These are phyloP conservation scores for Xyliphius kryptos DNA, from an alignment of 2,113 vertebrate species.

Conservation along the genomic window DNA sequence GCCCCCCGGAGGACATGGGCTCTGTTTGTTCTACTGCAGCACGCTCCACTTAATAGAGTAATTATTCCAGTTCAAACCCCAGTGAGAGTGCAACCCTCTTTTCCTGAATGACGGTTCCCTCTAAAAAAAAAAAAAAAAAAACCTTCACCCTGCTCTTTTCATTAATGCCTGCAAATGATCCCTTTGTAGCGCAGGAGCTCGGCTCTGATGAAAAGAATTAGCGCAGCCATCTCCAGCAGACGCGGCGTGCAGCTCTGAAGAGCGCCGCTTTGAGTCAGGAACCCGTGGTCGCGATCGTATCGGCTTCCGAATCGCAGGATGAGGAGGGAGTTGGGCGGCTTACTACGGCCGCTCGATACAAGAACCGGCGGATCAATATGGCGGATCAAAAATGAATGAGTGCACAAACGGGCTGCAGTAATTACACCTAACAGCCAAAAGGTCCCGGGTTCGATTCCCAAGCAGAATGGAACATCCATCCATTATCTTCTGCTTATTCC, in stretches of 20 bases:
- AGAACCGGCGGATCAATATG: too few species aligned
- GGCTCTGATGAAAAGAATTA: conserved; percentile 72
- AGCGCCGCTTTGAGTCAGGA: conserved; percentile 62
- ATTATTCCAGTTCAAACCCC: conserved; percentile 59
- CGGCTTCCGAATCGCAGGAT: conserved; percentile 55
- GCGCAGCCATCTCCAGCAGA: conserved; percentile 64
- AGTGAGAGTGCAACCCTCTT: conserved; percentile 43
- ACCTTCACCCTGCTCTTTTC: conserved; percentile 59
- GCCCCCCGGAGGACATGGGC: conserved; percentile 50
- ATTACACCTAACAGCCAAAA: too few species aligned
- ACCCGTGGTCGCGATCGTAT: conserved; percentile 68
- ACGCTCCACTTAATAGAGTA: conserved; percentile 60
- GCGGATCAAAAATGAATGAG: too few species aligned
- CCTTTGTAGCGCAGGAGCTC: conserved; percentile 67
- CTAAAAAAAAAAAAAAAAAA: conserved; percentile 23
- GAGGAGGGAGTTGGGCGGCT: too few species aligned
- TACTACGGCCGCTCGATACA: too few species aligned
- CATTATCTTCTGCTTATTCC: too few species aligned
- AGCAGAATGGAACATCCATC: too few species aligned
- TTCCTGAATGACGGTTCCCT: conserved; percentile 45
- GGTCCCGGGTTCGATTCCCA: too few species aligned
- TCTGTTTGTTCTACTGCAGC: conserved; percentile 59
- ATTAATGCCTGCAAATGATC: conserved; percentile 69
- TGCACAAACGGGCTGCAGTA: too few species aligned
- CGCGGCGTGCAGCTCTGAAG: conserved; percentile 50